phyloP scores from a whole-genome alignment of 1,140 invertebrate species.

The Drosophila obscura region DNA sequence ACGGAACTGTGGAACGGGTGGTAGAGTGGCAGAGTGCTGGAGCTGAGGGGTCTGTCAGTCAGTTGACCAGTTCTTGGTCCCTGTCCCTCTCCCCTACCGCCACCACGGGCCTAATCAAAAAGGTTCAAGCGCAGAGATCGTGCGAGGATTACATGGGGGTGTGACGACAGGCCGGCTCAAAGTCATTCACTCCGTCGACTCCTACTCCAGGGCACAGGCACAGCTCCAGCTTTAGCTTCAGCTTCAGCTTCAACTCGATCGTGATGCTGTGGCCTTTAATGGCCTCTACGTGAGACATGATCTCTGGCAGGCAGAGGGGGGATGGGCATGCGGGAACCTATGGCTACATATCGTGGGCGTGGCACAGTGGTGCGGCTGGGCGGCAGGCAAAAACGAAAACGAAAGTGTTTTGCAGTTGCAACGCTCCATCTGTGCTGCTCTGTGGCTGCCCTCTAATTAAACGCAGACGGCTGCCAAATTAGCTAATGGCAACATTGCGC shows the following conservation, averaged over 20 bases:
- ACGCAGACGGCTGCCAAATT: constrained; percentile 76
- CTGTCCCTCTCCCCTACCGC: not conserved
- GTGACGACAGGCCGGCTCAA: constrained; percentile 65
- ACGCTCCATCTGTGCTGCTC: constrained; percentile 12
- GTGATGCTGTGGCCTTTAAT: constrained; percentile 75
- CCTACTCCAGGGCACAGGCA: constrained; percentile 11
- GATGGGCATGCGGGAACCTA: not conserved
- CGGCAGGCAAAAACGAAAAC: constrained; percentile 39
- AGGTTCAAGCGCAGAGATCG: constrained; percentile 67
- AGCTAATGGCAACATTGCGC: constrained; percentile 68
- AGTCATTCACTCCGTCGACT: constrained; percentile 58
- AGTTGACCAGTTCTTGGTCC: constrained; percentile 14
- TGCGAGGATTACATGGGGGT: constrained; percentile 77
- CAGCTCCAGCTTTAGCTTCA: constrained; percentile 13
- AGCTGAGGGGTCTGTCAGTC: constrained; percentile 26
- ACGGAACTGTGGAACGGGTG: constrained; percentile 20
- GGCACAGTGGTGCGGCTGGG: constrained; percentile 30
- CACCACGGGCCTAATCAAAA: constrained; percentile 50
- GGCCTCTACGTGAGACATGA: constrained; percentile 68
- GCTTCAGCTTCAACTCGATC: constrained; percentile 48
- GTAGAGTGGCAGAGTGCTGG: not conserved
- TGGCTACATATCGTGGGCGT: constrained; percentile 40
- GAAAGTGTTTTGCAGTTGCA: constrained; percentile 70
- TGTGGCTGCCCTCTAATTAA: constrained; percentile 65
- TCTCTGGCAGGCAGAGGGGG: constrained; percentile 9